A percentile compares a stretch with the other conserved stretches of the same genome.
Evolutionary conservation across 2,113 vertebrate species (phyloP).

Genomic region (Melanotaenia duboulayi): DNA sequence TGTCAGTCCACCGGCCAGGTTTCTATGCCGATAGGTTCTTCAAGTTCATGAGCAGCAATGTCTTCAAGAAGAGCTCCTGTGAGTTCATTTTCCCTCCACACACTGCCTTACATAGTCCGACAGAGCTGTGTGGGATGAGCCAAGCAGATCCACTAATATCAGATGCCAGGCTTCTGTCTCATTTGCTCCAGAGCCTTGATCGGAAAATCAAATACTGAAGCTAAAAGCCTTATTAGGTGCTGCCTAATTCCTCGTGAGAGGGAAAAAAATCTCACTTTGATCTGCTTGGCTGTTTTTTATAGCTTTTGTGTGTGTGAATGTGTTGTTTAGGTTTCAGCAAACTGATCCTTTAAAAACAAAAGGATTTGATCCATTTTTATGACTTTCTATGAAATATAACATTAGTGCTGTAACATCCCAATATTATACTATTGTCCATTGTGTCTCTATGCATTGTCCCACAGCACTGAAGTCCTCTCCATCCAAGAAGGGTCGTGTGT

Average conservation of each 20-base stretch:
- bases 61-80: conserved; percentile 97
- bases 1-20: conserved; percentile 96
- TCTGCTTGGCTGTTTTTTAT: not conserved
- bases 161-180: conserved; percentile 37
- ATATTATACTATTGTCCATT: not conserved
- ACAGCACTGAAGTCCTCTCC: conserved; percentile 96
- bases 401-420: no score
- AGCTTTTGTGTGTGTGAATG: not conserved
- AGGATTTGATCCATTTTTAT: no score
- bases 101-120: conserved; percentile 69
- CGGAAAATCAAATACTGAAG: conserved; percentile 41
- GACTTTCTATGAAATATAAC: no score
- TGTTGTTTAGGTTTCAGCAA: no score
- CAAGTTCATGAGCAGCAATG: conserved; percentile 96
- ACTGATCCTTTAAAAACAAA: no score
- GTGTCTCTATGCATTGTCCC: conserved; percentile 16
- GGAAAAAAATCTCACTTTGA: conserved; percentile 9
- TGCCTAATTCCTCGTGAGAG: conserved; percentile 25
- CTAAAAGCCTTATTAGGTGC: conserved; percentile 55
- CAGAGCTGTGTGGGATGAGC: conserved; percentile 20
- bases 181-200: conserved; percentile 41
- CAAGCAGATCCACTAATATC: conserved; percentile 8
- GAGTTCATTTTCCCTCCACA: conserved; percentile 72
- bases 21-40: conserved; percentile 98
- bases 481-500: conserved; percentile 93